Conservation (phyloP, 2,888 invertebrate species). For the Brachypalpus laphriformis region DNA sequence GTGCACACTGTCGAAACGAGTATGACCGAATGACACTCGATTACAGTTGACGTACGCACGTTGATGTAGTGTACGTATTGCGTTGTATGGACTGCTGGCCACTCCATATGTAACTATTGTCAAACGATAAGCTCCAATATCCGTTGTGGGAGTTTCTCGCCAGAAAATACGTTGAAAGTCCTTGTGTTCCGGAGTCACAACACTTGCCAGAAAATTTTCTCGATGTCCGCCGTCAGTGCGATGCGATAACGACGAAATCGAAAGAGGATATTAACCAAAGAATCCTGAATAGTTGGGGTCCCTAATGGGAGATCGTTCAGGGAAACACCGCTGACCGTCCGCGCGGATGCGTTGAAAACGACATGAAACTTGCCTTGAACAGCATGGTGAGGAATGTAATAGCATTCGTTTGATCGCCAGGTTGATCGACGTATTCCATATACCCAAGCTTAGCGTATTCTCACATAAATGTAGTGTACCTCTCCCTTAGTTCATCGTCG, state of each 20-base stretch:
- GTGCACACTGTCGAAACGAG: too few relatives aligned
- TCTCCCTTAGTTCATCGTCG: neutral
- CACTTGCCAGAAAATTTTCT: neutral
- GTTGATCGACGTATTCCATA: constrained; percentile 9
- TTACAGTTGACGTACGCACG: constrained; percentile 27
- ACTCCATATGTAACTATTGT: constrained; percentile 3
- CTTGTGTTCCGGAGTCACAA: neutral
- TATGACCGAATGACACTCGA: too few relatives aligned
- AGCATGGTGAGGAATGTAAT: neutral
- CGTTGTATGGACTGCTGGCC: constrained; percentile 45
- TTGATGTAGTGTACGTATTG: constrained; percentile 39
- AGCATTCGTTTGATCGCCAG: too few relatives aligned
- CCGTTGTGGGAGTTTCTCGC: constrained; percentile 1
- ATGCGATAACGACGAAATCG: constrained; percentile 24
- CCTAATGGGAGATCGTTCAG: constrained; percentile 40
- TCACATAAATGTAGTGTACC: constrained; percentile 44
- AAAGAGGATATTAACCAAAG: constrained; percentile 17
- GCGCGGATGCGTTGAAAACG: constrained; percentile 49
- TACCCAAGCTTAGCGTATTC: neutral
- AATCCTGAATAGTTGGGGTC: constrained; percentile 35
- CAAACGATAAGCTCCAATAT: neutral
- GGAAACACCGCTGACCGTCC: constrained; percentile 26
- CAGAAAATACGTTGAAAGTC: neutral
- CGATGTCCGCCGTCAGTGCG: neutral
- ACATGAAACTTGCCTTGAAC: constrained; percentile 44